phyloP scores from a whole-genome alignment of 2,113 vertebrate genomes.

The Ibidorhyncha struthersii region DNA sequence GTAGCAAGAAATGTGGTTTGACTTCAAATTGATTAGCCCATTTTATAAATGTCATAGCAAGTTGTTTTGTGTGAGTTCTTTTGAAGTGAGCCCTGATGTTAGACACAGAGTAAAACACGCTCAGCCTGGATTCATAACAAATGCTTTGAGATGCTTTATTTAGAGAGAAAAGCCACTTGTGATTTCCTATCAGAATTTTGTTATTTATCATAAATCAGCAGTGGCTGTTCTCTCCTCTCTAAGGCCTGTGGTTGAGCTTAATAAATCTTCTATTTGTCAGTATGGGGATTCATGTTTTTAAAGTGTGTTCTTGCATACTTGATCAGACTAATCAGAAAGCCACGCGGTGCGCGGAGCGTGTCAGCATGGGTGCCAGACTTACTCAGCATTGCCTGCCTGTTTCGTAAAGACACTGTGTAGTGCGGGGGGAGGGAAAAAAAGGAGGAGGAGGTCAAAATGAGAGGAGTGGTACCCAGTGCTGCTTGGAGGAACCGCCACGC shows the following conservation, averaged over 20 bases:
- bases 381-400: conserved; percentile 46
- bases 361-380: conserved; percentile 61
- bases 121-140: conserved; percentile 77
- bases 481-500: background rate
- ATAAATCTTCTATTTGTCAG: conserved; percentile 66
- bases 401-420: background rate
- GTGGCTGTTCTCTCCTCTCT: conserved; percentile 66
- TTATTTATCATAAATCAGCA: conserved; percentile 77
- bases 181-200: conserved; percentile 76
- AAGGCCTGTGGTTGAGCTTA: conserved; percentile 64
- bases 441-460: conserved; percentile 36
- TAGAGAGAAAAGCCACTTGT: conserved; percentile 76
- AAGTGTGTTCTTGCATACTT: conserved; percentile 68
- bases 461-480: conserved; percentile 16
- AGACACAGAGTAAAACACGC: conserved; percentile 64
- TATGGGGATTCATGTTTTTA: conserved; percentile 68
- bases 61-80: conserved; percentile 73
- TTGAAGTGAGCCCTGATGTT: conserved; percentile 77
- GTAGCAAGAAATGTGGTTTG: conserved; percentile 76
- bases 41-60: conserved; percentile 79
- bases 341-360: background rate
- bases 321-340: conserved; percentile 68
- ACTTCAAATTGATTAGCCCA: conserved; percentile 79
- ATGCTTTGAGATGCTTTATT: conserved; percentile 76
- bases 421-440: background rate